A percentile compares a stretch with the other conserved stretches of the same genome.
These are phyloP conservation scores for Orchesellides sinensis DNA, from an alignment of 2,888 invertebrate species.

Conservation along the genomic window DNA sequence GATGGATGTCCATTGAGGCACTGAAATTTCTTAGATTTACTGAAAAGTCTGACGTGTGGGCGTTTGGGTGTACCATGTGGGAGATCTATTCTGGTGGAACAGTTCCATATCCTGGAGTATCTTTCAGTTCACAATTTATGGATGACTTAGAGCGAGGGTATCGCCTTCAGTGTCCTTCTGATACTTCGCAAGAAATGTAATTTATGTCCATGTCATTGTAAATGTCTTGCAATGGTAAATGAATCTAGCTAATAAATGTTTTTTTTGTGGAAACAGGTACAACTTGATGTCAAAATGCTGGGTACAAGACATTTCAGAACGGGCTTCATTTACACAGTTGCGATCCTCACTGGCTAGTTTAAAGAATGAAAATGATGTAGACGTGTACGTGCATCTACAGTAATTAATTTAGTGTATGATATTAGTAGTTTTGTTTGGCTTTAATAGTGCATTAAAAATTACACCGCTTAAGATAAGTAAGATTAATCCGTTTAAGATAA, in stretches of 20 bases:
- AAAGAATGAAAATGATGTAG: background rate
- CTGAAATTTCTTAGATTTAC: background rate
- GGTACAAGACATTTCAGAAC: background rate
- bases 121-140: background rate
- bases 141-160: background rate
- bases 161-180: background rate
- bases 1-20: slow-evolving; percentile 11
- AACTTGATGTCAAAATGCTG: background rate
- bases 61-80: background rate
- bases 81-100: slow-evolving; percentile 19
- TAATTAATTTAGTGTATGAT: too few relatives aligned
- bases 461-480: too few relatives aligned
- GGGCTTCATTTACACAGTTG: background rate
- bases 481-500: too few relatives aligned
- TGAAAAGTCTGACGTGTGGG: slow-evolving; percentile 14
- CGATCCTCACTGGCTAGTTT: background rate
- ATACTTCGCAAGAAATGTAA: background rate
- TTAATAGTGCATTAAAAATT: too few relatives aligned
- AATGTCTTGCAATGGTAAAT: background rate
- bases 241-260: background rate
- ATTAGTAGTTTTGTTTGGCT: too few relatives aligned
- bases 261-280: background rate
- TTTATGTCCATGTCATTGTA: too few relatives aligned
- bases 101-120: background rate
- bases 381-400: too few relatives aligned